Conservation (phyloP, 2,888 invertebrate genomes). For the Auanema freiburgensis region DNA sequence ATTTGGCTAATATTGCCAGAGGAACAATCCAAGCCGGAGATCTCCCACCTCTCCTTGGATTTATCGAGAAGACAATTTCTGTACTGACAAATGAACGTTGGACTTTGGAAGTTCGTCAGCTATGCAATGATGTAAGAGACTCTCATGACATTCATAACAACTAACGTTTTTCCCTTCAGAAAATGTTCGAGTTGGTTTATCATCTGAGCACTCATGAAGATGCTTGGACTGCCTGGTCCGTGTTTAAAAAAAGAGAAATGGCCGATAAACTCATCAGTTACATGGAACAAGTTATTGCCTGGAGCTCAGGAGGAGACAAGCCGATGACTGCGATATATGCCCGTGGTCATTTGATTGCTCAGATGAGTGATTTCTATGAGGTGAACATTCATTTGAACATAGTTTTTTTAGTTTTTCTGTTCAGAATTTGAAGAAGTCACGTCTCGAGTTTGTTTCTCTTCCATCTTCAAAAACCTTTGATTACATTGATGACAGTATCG, state of each 20-base stretch:
- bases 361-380: too few relatives aligned
- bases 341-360: too few relatives aligned
- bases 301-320: constrained; percentile 14
- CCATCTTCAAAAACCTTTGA: constrained; percentile 43
- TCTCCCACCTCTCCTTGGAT: constrained; percentile 31
- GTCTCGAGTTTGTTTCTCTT: constrained; percentile 31
- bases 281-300: constrained; percentile 21
- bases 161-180: constrained; percentile 8
- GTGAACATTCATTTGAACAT: too few relatives aligned
- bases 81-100: constrained; percentile 25
- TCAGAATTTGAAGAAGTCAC: constrained; percentile 10
- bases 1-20: constrained; percentile 22
- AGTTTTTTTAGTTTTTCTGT: not conserved
- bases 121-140: constrained; percentile 18
- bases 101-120: constrained; percentile 20
- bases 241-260: constrained; percentile 16
- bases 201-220: constrained; percentile 21
- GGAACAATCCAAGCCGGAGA: constrained; percentile 48
- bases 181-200: constrained; percentile 34
- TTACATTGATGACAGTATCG: constrained; percentile 35
- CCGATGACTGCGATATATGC: not conserved
- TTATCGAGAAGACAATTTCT: constrained; percentile 30
- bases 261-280: constrained; percentile 9
- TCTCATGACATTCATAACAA: not conserved
- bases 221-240: constrained; percentile 33